Conservation (phyloP, 1,140 invertebrate genomes). For the Hycleus phaleratus region DNA sequence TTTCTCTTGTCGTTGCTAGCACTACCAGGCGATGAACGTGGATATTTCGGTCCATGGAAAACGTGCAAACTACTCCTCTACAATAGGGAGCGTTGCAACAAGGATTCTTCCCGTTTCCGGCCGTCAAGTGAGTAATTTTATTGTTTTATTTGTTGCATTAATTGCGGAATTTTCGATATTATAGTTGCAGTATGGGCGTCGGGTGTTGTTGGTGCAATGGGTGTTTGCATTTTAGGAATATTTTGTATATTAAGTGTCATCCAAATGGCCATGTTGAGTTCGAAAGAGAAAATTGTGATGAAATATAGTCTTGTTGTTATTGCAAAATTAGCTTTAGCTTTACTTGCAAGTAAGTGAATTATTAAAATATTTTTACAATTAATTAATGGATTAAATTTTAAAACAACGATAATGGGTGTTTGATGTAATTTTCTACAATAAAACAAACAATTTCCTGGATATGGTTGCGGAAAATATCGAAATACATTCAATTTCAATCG, state of each 20-base stretch:
- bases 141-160: not conserved
- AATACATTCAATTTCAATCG: no score
- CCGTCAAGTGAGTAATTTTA: constrained; percentile 51
- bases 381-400: no score
- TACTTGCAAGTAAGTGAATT: constrained; percentile 62
- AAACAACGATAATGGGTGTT: no score
- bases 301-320: constrained; percentile 67
- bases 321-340: constrained; percentile 64
- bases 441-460: not conserved
- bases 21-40: constrained; percentile 55
- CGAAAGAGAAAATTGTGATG: constrained; percentile 67
- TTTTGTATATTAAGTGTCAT: constrained; percentile 70
- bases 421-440: not conserved
- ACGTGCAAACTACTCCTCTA: constrained; percentile 73
- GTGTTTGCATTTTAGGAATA: constrained; percentile 60
- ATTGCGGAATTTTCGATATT: not conserved
- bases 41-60: constrained; percentile 80
- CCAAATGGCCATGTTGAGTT: constrained; percentile 76
- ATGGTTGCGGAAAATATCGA: no score
- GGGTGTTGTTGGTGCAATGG: constrained; percentile 63
- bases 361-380: not conserved
- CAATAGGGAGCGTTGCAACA: constrained; percentile 71
- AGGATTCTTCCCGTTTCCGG: constrained; percentile 65
- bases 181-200: constrained; percentile 70
- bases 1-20: constrained; percentile 36